Conservation (phyloP, 2,797 vertebrate species). For the Melanotaenia trifasciata region DNA sequence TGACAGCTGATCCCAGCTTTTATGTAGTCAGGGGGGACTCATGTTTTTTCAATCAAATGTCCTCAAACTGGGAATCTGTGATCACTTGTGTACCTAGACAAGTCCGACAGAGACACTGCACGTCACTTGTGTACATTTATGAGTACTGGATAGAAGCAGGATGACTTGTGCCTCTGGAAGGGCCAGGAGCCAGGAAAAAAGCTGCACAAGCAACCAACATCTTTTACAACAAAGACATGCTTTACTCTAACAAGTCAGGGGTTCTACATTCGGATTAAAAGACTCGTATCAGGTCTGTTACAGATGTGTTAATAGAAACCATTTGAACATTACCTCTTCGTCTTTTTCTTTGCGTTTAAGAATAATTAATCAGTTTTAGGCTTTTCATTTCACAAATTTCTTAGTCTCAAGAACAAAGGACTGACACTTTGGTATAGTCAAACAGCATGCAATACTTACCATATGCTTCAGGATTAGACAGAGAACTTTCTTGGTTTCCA, state of each 20-base stretch:
- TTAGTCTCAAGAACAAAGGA: constrained; percentile 32
- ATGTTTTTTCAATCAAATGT: constrained; percentile 66
- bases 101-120: constrained; percentile 64
- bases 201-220: constrained; percentile 62
- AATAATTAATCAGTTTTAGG: constrained; percentile 20
- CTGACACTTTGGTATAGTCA: constrained; percentile 53
- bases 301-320: constrained; percentile 56
- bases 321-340: constrained; percentile 24
- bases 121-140: constrained; percentile 69
- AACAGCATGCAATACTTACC: constrained; percentile 59
- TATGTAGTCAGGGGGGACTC: constrained; percentile 51
- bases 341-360: constrained; percentile 26
- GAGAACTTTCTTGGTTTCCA: constrained; percentile 40
- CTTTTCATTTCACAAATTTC: constrained; percentile 38
- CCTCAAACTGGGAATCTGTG: constrained; percentile 50
- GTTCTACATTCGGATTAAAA: constrained; percentile 55
- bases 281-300: constrained; percentile 59
- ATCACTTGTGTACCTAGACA: constrained; percentile 48
- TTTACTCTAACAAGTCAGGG: constrained; percentile 42
- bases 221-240: constrained; percentile 64
- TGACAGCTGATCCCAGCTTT: constrained; percentile 72
- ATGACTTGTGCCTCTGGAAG: constrained; percentile 62
- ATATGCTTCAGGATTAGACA: constrained; percentile 54
- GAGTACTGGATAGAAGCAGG: constrained; percentile 72
- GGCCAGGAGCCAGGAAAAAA: constrained; percentile 71